Conservation (phyloP, 2,113 vertebrate genomes). For the Halichoerus grypus region DNA sequence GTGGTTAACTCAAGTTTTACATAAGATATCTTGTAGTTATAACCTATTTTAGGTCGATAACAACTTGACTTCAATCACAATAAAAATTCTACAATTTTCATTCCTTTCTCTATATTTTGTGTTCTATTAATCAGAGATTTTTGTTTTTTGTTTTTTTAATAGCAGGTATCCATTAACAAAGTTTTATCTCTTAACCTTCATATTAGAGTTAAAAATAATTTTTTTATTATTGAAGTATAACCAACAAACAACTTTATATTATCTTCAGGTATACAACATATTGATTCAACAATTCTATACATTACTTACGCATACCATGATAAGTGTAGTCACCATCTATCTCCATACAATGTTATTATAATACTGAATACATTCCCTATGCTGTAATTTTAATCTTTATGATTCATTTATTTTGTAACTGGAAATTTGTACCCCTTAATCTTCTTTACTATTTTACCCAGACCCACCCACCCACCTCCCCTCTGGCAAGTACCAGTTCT, state of each 20-base stretch:
- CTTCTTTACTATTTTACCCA: neutral
- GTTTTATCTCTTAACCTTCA: neutral
- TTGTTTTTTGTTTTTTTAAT: neutral
- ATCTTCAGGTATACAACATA: neutral
- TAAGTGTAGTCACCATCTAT: neutral
- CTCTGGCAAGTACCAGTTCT: neutral
- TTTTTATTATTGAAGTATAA: neutral
- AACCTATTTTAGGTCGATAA: neutral
- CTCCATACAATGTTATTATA: neutral
- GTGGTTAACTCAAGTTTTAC: neutral
- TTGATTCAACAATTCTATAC: neutral
- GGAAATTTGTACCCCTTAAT: neutral
- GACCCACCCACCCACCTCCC: neutral
- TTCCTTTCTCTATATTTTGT: neutral
- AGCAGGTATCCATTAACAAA: neutral
- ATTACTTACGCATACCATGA: neutral
- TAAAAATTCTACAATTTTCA: neutral
- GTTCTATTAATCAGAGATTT: neutral
- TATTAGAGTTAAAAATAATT: neutral
- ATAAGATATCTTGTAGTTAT: neutral
- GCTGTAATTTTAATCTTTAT: neutral
- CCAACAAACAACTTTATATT: neutral
- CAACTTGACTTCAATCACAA: neutral
- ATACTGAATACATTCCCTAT: neutral
- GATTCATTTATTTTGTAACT: neutral